Evolutionary conservation across 2,888 invertebrate genomes (phyloP), one percentile per base, ranked within the genome.

Genomic region (Hoplodrina ambigua): DNA sequence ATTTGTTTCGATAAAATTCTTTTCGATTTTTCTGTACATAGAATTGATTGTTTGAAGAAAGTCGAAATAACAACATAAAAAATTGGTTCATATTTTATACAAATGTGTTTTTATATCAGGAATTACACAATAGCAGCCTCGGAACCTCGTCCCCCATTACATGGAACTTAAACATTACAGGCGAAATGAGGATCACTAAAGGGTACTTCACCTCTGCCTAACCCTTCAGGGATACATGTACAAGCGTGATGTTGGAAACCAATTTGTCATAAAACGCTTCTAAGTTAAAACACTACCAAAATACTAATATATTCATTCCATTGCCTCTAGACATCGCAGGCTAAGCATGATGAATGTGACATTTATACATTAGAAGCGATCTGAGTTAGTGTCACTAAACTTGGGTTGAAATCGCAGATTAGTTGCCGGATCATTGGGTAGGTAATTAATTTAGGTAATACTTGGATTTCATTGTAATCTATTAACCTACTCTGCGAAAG

Each of bases 271-370:
- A 5, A 44, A 44, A 44, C 15, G 46, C 17, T 46, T n/a, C 2
- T 44, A 8, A 61, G 33, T 17, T 49, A 49, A 46, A 63, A 19
- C 11, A 11, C 50, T 20, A 54, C 53, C 44, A 46, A 19, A 72
- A 53, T 72, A 19, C 20, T 46, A 25, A 30, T 3, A 37, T 25
- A 62, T 72, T 63, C 41, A 72, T 33, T 17, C 30, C 49, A 55
- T 50, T 63, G 19, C n/a, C 58, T 25, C 50, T 5, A 52, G 50
- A 25, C 58, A 75, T 55, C 30, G 46, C 7, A 11, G 11, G 30
- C 20, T 70, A 59, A 75, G 70, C 46, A 70, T 52, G 74, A 77
- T 64, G n/a, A 65, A 76, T 78, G 76, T 46, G 55, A 25, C 41
- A 33, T 54, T 72, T 54, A 56, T 63, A 63, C 59, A 49, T 66